A percentile compares a stretch with the other conserved stretches of the same genome.
phyloP scores from a whole-genome alignment of 2,888 invertebrate genomes.

The Congeria kusceri region DNA sequence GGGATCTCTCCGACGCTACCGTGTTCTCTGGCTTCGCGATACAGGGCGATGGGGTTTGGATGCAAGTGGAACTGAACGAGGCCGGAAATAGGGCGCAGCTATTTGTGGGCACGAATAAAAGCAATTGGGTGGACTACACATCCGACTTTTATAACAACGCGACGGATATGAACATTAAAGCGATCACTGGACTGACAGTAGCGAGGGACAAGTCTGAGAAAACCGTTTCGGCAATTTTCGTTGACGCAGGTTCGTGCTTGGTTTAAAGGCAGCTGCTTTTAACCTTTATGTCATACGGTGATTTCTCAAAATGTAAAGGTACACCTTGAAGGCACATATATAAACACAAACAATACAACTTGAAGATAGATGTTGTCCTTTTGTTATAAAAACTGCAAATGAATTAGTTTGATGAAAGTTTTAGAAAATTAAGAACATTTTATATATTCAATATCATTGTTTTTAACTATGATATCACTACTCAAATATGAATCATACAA shows the following conservation, averaged over 20 bases:
- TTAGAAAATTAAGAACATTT: no score
- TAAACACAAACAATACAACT: no score
- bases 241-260: not conserved
- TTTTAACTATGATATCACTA: no score
- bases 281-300: no score
- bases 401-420: no score
- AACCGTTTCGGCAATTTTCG: not conserved
- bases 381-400: no score
- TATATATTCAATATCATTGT: no score
- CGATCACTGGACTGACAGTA: not conserved
- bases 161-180: not conserved
- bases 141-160: slow-evolving; percentile 12
- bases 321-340: no score
- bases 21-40: slow-evolving; percentile 51
- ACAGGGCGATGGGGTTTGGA: slow-evolving; percentile 25
- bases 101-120: slow-evolving; percentile 16
- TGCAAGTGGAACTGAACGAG: slow-evolving; percentile 50
- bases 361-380: no score
- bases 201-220: not conserved
- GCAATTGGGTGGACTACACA: slow-evolving; percentile 21
- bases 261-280: no score
- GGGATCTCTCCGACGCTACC: slow-evolving; percentile 46
- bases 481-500: no score
- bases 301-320: no score
- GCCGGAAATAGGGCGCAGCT: slow-evolving; percentile 29